These are phyloP conservation scores for Poeciliopsis turneri DNA, from an alignment of 2,797 vertebrate genomes.

Conservation along the genomic window DNA sequence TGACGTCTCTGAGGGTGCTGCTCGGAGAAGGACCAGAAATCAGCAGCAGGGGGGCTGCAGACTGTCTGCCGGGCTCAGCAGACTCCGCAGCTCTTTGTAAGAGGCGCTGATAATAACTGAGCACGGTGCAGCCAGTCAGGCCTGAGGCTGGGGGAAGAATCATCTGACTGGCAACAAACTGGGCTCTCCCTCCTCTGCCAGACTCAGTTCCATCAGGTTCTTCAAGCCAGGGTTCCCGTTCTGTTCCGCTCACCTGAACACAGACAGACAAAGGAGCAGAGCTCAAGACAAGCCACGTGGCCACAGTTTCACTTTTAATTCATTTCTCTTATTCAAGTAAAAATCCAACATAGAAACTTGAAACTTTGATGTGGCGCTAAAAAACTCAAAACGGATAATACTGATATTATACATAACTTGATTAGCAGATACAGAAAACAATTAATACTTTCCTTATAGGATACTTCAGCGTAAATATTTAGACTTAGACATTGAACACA, in stretches of 20 bases:
- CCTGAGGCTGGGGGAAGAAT: constrained; percentile 54
- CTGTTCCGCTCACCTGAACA: constrained; percentile 52
- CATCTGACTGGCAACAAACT: constrained; percentile 72
- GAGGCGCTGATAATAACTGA: constrained; percentile 61
- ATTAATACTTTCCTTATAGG: neutral
- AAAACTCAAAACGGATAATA: too few relatives aligned
- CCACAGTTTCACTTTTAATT: neutral
- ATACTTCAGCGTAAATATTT: neutral
- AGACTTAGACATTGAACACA: neutral
- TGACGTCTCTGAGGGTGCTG: constrained; percentile 35
- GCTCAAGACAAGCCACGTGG: neutral
- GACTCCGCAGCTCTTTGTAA: constrained; percentile 55
- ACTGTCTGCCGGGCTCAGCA: constrained; percentile 13
- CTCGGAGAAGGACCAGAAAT: constrained; percentile 24
- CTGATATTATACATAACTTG: neutral
- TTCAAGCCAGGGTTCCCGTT: constrained; percentile 42
- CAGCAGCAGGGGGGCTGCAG: constrained; percentile 27
- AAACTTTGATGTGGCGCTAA: neutral
- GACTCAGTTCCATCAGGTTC: neutral
- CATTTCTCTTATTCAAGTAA: neutral
- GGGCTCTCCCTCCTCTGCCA: constrained; percentile 23
- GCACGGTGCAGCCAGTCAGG: constrained; percentile 64
- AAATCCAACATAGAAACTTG: neutral
- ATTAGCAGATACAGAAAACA: neutral
- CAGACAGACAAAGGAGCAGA: constrained; percentile 12